Evolutionary conservation across 2,888 invertebrate species (phyloP), one percentile per base, ranked within the genome.

Genomic region (Temnothorax ravouxi): DNA sequence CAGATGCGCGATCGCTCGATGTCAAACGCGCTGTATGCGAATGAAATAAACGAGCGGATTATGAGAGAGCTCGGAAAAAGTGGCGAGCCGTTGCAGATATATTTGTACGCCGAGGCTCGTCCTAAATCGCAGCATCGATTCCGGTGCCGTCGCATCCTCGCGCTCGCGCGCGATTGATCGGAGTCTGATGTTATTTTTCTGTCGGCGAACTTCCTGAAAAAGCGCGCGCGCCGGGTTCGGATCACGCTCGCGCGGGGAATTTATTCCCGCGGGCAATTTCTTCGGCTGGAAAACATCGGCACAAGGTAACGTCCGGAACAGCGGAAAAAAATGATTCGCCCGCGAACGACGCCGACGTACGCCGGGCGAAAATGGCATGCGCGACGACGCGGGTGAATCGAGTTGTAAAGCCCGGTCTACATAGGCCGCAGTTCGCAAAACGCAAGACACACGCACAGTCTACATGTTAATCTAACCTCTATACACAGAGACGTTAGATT

Each of bases 271-370:
- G 69, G 82, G 83, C 52, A 83, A 69, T 82, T 80, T 76, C 85
- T 84, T 72, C 79, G 66, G 21, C 59, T 54, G 82, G 71, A 87
- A 87, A 87, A 86, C 87, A 81, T 50, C 47, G 81, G 6, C 67
- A 66, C 38, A 9, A 13, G 1, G 79, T 47, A 61, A 80, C 67
- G 29, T 29, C 38, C 67, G 66, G 13, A 41, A 69, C 38, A 52
- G 80, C 64, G 80, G 83, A 72, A 71, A 72, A 71, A 88, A 88
- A 86, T 86, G 84, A 79, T 82, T 52, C 79, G 86, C n/a, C 62
- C 34, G 52, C 29, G 52, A 29, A 29, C 44, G 11, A 44, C 34
- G 34, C 34, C 34, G 29, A 29, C 29, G 29, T 29, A 29, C 44
- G 44, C 44, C 13, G 61, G 52, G 29, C 44, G 41, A 77, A 72